Evolutionary conservation across 2,888 invertebrate species (phyloP), one percentile per base, ranked within the genome.

Genomic region (Drosophila siamana): DNA sequence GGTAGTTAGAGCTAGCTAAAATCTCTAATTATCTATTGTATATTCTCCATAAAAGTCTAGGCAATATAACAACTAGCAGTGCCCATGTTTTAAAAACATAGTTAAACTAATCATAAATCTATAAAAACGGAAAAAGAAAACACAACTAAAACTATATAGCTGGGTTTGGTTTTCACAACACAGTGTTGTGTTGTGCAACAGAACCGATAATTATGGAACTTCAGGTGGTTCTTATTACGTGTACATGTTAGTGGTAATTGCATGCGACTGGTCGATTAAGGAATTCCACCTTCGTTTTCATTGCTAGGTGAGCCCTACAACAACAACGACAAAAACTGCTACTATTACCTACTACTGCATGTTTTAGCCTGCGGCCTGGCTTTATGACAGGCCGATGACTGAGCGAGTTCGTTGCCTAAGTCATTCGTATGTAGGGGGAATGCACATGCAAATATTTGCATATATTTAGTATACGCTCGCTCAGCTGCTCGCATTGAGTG

Each of bases 381-480:
- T 69, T 72, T 88, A 84, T 82, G 81, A 86, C 89, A 86, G 68
- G 65, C 69, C 57, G 74, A 75, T 79, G 77, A 65, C 77, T 70
- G 62, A 86, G 71, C 78, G 59, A 78, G 89, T 89, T 86, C 69
- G 89, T 76, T 89, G 86, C 74, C 79, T 75, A 80, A 86, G 81
- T 89, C 89, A 80, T 89, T 86, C 74, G 70, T 80, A 70, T 69
- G n/a, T 48, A 11, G 65, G 43, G 36, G 54, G 54, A 50, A 56
- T 62, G 79, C 64, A 52, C 69, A 70, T 82, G 79, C 72, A 83
- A 89, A 89, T 84, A 89, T 89, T 89, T 84, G 89, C 83, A 89
- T 83, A 89, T 75, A 70, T 69, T 64, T 54, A 73, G 43, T 40
- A 7, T 26, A 40, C 40, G 16, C 16, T 36, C 51, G 55, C 38